Percentiles rank a stretch among this genome's conserved stretches.
Conservation (phyloP, 1,140 invertebrate species). For the Onthophagus taurus region DNA sequence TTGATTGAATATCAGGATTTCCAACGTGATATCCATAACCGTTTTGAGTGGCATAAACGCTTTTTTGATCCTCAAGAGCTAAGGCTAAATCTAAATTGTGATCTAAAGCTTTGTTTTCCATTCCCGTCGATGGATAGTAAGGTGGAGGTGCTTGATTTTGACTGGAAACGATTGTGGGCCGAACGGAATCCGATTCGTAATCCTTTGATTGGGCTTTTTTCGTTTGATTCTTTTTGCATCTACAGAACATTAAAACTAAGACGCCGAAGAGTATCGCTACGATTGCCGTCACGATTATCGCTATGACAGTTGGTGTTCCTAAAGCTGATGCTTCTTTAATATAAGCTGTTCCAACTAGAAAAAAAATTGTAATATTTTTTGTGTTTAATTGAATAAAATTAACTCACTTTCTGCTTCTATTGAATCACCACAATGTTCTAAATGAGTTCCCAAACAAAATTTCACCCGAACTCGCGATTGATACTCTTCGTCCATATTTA, state of each 20-base stretch:
- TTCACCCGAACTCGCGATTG: conserved; percentile 63
- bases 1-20: conserved; percentile 40
- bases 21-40: conserved; percentile 72
- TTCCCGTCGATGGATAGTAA: conserved; percentile 70
- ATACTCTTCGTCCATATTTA: conserved; percentile 45
- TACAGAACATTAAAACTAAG: conserved; percentile 73
- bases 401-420: conserved; percentile 70
- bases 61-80: conserved; percentile 72
- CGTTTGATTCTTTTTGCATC: conserved; percentile 70
- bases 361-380: conserved; percentile 16
- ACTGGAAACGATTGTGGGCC: conserved; percentile 67
- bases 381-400: background rate
- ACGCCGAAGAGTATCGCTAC: conserved; percentile 69
- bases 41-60: conserved; percentile 69
- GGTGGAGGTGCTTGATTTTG: conserved; percentile 76
- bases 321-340: conserved; percentile 66
- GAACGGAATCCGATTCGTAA: conserved; percentile 77
- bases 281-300: conserved; percentile 70
- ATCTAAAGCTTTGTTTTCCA: conserved; percentile 86
- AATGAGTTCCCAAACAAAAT: conserved; percentile 65
- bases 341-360: conserved; percentile 65
- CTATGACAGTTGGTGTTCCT: conserved; percentile 67
- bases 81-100: conserved; percentile 73
- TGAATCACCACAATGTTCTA: conserved; percentile 73
- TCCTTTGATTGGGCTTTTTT: conserved; percentile 76